Conservation (phyloP, 2,888 invertebrate genomes). For the Mycalesis mineus region DNA sequence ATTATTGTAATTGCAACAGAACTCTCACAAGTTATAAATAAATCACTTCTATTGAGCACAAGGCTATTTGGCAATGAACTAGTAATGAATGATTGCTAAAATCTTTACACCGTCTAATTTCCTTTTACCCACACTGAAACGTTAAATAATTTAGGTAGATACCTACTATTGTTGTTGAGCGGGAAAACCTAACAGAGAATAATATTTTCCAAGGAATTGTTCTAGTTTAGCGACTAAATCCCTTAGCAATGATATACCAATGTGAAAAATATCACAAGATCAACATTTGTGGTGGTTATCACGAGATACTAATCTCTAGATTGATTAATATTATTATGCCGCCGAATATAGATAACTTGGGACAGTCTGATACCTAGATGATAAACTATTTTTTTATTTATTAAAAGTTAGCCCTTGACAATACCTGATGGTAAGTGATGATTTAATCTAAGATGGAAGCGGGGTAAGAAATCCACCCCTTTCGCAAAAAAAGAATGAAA, state of each 20-base stretch:
- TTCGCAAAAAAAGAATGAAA: no score
- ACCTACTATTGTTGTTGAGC: no score
- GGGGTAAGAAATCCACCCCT: no score
- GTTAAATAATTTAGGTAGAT: not conserved
- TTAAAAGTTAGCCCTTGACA: no score
- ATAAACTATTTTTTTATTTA: not conserved
- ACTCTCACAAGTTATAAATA: slow-evolving; percentile 24
- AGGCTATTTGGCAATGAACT: slow-evolving; percentile 25
- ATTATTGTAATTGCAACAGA: slow-evolving; percentile 17
- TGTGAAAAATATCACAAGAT: not conserved
- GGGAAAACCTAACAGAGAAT: no score
- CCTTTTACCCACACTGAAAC: not conserved
- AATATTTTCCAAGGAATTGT: no score
- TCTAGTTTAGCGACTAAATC: no score
- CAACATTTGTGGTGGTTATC: not conserved
- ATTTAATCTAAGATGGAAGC: no score
- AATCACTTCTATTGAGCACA: slow-evolving; percentile 24
- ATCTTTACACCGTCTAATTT: not conserved
- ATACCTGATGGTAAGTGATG: no score
- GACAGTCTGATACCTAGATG: not conserved
- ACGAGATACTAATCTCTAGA: not conserved
- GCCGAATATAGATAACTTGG: not conserved
- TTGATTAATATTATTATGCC: not conserved
- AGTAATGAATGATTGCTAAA: not conserved
- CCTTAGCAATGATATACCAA: not conserved